phyloP scores from a whole-genome alignment of 2,113 vertebrate species.

The Melanerpes formicivorus region DNA sequence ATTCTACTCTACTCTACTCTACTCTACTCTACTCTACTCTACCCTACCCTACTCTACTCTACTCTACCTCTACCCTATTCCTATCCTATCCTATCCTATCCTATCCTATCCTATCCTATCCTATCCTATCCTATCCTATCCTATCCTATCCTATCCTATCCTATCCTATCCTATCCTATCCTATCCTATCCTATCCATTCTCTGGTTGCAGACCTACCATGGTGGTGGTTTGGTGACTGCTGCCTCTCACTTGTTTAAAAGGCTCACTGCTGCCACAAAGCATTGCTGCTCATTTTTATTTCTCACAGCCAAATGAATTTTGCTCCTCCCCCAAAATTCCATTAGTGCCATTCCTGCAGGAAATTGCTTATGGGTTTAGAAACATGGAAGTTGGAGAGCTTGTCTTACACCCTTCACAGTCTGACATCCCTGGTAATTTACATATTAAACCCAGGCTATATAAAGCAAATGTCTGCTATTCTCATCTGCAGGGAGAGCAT shows the following conservation, averaged over 20 bases:
- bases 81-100: too few species aligned
- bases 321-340: not conserved
- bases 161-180: too few species aligned
- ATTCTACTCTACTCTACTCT: too few species aligned
- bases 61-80: too few species aligned
- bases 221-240: not conserved
- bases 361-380: not conserved
- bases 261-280: not conserved
- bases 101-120: too few species aligned
- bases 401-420: not conserved
- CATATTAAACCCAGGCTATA: not conserved
- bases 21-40: too few species aligned
- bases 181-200: too few species aligned
- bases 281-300: not conserved
- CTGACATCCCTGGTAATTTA: not conserved
- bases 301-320: not conserved
- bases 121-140: too few species aligned
- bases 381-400: not conserved
- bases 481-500: not conserved
- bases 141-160: too few species aligned
- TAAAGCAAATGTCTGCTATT: constrained; percentile 23
- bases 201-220: not conserved
- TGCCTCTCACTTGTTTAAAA: not conserved
- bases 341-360: not conserved
- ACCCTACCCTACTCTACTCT: too few species aligned